Evolutionary conservation across 2,888 invertebrate genomes (phyloP), one percentile per base, ranked within the genome.

Genomic region (Biston betularia): DNA sequence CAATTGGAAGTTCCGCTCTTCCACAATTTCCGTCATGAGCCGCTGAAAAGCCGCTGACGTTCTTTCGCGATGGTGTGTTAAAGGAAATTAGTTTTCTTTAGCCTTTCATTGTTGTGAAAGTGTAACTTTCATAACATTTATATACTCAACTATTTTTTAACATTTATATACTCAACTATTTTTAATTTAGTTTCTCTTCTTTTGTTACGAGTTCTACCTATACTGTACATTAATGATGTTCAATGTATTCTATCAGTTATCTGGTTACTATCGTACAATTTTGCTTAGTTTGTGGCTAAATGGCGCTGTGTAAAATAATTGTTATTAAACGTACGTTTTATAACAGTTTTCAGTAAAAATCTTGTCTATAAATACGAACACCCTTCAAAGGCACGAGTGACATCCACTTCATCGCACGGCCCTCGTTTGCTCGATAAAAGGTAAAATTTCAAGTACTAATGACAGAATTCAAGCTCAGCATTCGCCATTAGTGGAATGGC

Each of bases 391-490:
- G 56, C 69, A 68, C 68, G 54, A 62, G 65, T 71, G 73, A 72
- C 70, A 75, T 79, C 76, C 60, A 70, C 75, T 74, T 49, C 15
- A 40, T 52, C 65, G 71, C 66, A 57, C 52, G 53, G 67, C 63
- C 48, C 67, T 60, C 64, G 58, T 61, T 68, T 71, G 71, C 67
- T 64, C 69, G 76, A 84, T 81, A 83, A 83, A 82, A 82, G 78
- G 79, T 82, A 67, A 78, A 79, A 83, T 78, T 80, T 73, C 75
- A 78, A 79, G 75, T 73, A 76, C 77, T 85, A 84, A 83, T 83
- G 80, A 82, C 82, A 80, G 75, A 82, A 75, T 79, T 81, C 79
- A 81, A 81, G 77, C 82, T 79, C 79, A 80, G 79, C 71, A 67
- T 72, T 67, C 63, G 69, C 82, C 84, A 86, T 86, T 87, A 83